Percentiles rank a stretch among this genome's conserved stretches.
Conservation (phyloP, 2,113 vertebrate species). For the Stigmatopora argus region DNA sequence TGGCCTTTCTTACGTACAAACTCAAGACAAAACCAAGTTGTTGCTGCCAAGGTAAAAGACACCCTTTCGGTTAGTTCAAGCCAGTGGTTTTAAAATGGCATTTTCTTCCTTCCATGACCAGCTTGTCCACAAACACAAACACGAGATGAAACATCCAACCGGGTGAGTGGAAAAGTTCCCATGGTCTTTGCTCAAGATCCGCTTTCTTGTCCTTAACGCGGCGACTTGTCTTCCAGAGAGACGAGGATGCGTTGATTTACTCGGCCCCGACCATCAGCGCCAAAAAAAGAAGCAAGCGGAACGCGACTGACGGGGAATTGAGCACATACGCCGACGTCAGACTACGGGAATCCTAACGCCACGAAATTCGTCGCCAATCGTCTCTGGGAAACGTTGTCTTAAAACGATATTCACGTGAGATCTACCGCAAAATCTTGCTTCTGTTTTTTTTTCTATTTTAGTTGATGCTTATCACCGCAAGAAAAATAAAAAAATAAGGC, state of each 20-base stretch:
- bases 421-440: too few relatives aligned
- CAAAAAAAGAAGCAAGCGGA: background rate
- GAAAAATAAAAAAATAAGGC: too few relatives aligned
- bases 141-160: background rate
- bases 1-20: too few relatives aligned
- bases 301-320: background rate
- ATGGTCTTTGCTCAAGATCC: background rate
- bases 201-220: background rate
- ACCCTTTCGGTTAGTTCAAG: background rate
- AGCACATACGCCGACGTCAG: background rate
- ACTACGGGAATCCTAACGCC: background rate
- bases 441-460: too few relatives aligned
- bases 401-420: too few relatives aligned
- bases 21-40: too few relatives aligned
- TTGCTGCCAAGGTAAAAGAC: too few relatives aligned
- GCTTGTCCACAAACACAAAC: conserved; percentile 1
- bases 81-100: background rate
- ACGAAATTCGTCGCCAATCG: too few relatives aligned
- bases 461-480: too few relatives aligned
- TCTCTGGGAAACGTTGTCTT: too few relatives aligned
- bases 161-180: background rate
- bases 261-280: background rate
- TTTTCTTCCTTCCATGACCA: background rate
- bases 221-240: conserved; percentile 2
- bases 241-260: background rate